Conservation (phyloP, 1,140 invertebrate genomes). For the Hycleus cichorii region DNA sequence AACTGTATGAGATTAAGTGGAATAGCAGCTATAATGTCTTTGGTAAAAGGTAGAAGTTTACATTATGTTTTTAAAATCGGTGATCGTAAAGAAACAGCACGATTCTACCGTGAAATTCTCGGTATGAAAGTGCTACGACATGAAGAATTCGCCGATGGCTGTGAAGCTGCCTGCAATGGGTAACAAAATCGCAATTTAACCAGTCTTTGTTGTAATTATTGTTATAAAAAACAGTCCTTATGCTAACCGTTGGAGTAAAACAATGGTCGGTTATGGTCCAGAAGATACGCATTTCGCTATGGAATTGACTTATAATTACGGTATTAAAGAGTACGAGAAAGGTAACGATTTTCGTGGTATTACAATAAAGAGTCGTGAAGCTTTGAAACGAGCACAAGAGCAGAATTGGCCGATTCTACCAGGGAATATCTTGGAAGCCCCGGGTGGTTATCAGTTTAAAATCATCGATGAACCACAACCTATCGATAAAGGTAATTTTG, state of each 20-base stretch:
- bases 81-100: slow-evolving; percentile 71
- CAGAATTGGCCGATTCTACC: slow-evolving; percentile 53
- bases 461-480: slow-evolving; percentile 65
- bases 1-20: no score
- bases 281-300: slow-evolving; percentile 94
- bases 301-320: slow-evolving; percentile 97
- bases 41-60: slow-evolving; percentile 62
- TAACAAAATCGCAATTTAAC: slow-evolving; percentile 41
- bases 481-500: slow-evolving; percentile 50
- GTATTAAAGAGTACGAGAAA: slow-evolving; percentile 72
- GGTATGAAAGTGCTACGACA: slow-evolving; percentile 96
- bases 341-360: slow-evolving; percentile 89
- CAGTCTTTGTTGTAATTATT: background rate
- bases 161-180: slow-evolving; percentile 95
- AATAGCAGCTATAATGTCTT: slow-evolving; percentile 14
- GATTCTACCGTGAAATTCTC: slow-evolving; percentile 83
- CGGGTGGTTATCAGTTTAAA: slow-evolving; percentile 86
- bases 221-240: slow-evolving; percentile 63
- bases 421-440: slow-evolving; percentile 59
- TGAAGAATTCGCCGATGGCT: slow-evolving; percentile 95
- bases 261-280: slow-evolving; percentile 96
- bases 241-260: slow-evolving; percentile 97
- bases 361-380: slow-evolving; percentile 71
- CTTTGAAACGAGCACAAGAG: slow-evolving; percentile 62
- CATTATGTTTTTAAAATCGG: slow-evolving; percentile 96